Base-by-base conservation (phyloP, 2,113 vertebrate genomes). In the Salminus brasiliensis region DNA sequence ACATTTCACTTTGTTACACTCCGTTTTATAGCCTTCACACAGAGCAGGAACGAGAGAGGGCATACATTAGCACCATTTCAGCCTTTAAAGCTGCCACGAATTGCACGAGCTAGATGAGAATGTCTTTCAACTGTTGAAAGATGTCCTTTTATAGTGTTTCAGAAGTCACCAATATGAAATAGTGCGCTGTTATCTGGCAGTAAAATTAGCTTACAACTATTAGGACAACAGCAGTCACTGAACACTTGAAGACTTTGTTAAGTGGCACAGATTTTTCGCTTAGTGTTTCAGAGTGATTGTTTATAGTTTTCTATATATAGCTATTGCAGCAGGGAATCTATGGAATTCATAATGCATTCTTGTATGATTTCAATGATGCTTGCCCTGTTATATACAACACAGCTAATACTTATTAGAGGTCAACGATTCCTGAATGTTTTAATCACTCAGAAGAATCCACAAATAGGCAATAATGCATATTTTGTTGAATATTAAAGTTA, bases 121-220 rank as follows among this genome's bases (percentile, higher is more conserved):
- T 72, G 76, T 80, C 30, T 76, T 52, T 62, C 93, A 92, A 93
- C 94, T 95, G 94, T 95, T 95, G 95, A 96, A 94, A 95, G 93
- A 93, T 96, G 94, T 95, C 93, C 95, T 95, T 95, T 95, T 93
- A 94, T 93, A 94, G 94, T 94, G 92, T 94, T 94, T 94, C 94
- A 93, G 92, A 93, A 94, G 94, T 95, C 93, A 94, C 93, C 94
- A 95, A 95, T 94, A 93, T 95, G 93, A 93, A 95, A 96, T 75
- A 63, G 62, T 62, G 41, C 59, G 69, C 95, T 94, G 94, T 94
- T 95, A 94, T 94, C 94, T 94, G 94, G 94, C 93, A 93, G 92
- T 94, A 93, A 95, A 95, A 96, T 95, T 94, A 94, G 89, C 94
- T 95, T 93, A 92, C 94, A 95, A 96, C 94, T 96, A 96, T 96